Conservation (phyloP, 2,113 vertebrate genomes). For the Ancistrus triradiatus region DNA sequence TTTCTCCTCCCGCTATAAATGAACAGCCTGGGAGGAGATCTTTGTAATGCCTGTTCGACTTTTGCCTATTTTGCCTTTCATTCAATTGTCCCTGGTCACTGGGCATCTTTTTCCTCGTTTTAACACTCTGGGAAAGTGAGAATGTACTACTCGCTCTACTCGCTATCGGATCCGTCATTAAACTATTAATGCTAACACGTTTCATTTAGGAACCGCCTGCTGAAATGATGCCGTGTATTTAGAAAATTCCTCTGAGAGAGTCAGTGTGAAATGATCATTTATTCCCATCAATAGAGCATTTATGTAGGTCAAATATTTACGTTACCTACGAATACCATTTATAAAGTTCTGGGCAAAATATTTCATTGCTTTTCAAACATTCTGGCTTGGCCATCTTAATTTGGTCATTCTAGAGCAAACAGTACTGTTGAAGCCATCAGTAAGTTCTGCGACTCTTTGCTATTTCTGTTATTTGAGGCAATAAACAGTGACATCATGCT, state of each 20-base stretch:
- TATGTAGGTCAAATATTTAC: conserved; percentile 18
- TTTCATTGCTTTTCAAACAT: conserved; percentile 29
- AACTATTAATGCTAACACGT: too few relatives aligned
- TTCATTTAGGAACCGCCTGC: not conserved
- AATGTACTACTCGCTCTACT: too few relatives aligned
- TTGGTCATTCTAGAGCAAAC: not conserved
- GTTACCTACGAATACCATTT: conserved; percentile 6
- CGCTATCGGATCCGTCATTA: too few relatives aligned
- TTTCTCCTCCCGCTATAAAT: too few relatives aligned
- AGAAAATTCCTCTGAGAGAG: conserved; percentile 13
- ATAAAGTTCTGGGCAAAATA: not conserved
- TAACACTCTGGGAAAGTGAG: too few relatives aligned
- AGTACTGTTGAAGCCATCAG: not conserved
- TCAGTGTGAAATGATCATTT: not conserved
- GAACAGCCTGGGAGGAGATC: too few relatives aligned
- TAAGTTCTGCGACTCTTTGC: conserved; percentile 4
- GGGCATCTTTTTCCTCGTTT: too few relatives aligned
- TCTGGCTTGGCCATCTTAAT: not conserved
- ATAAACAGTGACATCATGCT: conserved; percentile 48
- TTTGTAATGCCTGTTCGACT: too few relatives aligned
- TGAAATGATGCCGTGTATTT: conserved; percentile 10
- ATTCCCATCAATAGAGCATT: not conserved
- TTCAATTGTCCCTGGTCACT: too few relatives aligned
- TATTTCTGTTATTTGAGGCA: conserved; percentile 36
- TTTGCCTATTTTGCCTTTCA: too few relatives aligned